These are phyloP conservation scores for Bettongia penicillata DNA, from an alignment of 2,113 vertebrate genomes.

Conservation along the genomic window DNA sequence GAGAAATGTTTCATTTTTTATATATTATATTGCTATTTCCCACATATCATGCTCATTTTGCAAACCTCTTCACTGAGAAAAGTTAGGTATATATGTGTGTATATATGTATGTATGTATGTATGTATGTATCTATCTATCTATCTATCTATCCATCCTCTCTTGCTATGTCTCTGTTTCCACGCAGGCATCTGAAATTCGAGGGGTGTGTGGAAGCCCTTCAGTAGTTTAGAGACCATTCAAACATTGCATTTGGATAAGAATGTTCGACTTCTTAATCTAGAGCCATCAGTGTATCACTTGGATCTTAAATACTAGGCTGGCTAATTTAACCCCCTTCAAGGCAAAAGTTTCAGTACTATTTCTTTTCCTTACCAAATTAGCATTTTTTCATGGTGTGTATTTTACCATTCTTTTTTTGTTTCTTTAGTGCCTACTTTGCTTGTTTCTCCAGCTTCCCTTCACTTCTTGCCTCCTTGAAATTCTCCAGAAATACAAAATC, in stretches of 20 bases:
- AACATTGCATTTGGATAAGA: neutral
- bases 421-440: neutral
- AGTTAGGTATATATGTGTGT: neutral
- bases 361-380: neutral
- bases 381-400: neutral
- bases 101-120: no score
- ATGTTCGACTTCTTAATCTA: accelerated
- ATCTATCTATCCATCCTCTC: no score
- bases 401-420: neutral
- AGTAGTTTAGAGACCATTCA: neutral
- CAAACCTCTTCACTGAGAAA: neutral
- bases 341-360: neutral
- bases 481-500: neutral
- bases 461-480: neutral
- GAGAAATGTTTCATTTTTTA: neutral
- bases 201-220: neutral
- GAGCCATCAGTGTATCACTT: accelerated
- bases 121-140: no score
- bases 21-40: no score
- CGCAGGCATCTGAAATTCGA: neutral
- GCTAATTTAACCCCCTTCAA: neutral
- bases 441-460: neutral
- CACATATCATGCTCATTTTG: no score
- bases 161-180: neutral
- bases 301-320: neutral